These are phyloP conservation scores for Standfussiana lucernea DNA, from an alignment of 2,888 invertebrate genomes.

Conservation along the genomic window DNA sequence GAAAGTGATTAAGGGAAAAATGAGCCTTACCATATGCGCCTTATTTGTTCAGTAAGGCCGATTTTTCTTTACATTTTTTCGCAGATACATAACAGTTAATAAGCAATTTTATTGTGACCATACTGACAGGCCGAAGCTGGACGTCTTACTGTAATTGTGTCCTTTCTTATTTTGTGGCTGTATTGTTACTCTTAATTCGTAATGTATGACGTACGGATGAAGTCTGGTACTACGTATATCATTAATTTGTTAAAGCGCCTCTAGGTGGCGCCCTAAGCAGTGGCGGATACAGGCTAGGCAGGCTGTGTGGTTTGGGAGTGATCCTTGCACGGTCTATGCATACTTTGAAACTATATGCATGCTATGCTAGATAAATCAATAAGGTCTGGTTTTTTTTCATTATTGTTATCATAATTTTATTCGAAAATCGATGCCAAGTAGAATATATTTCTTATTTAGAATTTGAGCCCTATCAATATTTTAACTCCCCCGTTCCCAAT, in stretches of 20 bases:
- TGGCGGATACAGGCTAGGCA: constrained; percentile 45
- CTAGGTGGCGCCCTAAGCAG: constrained; percentile 23
- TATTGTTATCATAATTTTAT: not conserved
- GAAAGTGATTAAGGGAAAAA: not conserved
- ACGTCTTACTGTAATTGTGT: constrained; percentile 1
- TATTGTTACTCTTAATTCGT: constrained; percentile 42
- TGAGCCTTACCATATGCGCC: not conserved
- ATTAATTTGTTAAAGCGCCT: constrained; percentile 22
- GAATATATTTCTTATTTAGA: not conserved
- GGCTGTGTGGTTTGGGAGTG: constrained; percentile 33
- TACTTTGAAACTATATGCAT: constrained; percentile 36
- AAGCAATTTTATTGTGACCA: not conserved
- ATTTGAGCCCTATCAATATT: not conserved
- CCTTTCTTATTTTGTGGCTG: constrained; percentile 49
- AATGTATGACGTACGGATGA: constrained; percentile 29
- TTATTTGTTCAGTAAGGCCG: not conserved
- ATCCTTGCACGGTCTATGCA: constrained; percentile 40
- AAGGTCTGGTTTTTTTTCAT: constrained; percentile 9
- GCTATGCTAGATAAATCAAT: constrained; percentile 20
- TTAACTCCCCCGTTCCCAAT: not conserved
- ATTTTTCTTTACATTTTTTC: not conserved
- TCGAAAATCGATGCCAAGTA: constrained; percentile 25
- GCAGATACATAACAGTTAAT: not conserved
- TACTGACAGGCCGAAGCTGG: not conserved
- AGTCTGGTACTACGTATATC: constrained; percentile 1